These are phyloP conservation scores for Oncorhynchus masou DNA, from an alignment of 2,113 vertebrate species.

Conservation along the genomic window DNA sequence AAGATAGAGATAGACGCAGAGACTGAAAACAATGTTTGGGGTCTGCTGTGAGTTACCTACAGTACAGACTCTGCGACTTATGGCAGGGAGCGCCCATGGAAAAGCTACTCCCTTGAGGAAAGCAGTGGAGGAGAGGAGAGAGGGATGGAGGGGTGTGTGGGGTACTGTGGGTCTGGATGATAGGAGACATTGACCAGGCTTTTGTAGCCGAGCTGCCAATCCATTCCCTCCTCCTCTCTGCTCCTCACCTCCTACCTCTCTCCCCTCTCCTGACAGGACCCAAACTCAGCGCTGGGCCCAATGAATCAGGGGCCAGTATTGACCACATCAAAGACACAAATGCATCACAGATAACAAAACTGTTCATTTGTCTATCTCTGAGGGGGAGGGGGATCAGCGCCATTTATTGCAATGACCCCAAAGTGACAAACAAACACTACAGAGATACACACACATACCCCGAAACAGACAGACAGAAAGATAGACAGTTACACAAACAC, in stretches of 20 bases:
- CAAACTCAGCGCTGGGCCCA: slow-evolving; percentile 7
- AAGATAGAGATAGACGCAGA: slow-evolving; percentile 58
- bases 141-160: slow-evolving; percentile 54
- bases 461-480: not conserved
- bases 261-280: too few relatives aligned
- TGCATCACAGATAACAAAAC: not conserved
- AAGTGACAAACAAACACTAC: not conserved
- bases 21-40: slow-evolving; percentile 45
- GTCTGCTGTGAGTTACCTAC: slow-evolving; percentile 61
- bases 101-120: slow-evolving; percentile 66
- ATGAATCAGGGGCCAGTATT: not conserved
- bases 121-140: slow-evolving; percentile 29
- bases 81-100: slow-evolving; percentile 65
- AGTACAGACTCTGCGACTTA: slow-evolving; percentile 59
- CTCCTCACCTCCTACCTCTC: not conserved
- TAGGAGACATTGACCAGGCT: slow-evolving; percentile 73
- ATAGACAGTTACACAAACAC: not conserved
- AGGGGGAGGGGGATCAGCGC: not conserved
- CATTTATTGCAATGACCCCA: not conserved
- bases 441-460: not conserved
- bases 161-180: slow-evolving; percentile 61
- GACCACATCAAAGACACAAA: slow-evolving; percentile 13
- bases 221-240: not conserved
- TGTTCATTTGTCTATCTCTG: not conserved
- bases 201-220: slow-evolving; percentile 54